phyloP scores from a whole-genome alignment of 2,113 vertebrate species.

The Rhinoderma darwinii region DNA sequence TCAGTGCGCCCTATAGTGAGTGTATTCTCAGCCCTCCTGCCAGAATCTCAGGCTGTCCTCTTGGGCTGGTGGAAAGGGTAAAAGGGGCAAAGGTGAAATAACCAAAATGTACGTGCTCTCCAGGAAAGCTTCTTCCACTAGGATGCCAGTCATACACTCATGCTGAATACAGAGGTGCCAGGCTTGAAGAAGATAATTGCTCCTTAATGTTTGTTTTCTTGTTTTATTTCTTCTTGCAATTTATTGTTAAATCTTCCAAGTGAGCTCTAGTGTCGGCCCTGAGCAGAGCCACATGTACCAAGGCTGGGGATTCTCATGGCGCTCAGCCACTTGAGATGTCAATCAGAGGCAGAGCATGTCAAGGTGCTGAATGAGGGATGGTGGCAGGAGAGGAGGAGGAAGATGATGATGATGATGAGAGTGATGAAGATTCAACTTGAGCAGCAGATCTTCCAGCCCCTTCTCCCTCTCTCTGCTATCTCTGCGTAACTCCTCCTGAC shows the following conservation, averaged over 20 bases:
- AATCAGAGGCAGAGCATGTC: slow-evolving; percentile 99
- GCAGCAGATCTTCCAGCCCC: slow-evolving; percentile 95
- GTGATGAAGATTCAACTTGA: slow-evolving; percentile 71
- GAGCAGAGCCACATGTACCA: slow-evolving; percentile 99
- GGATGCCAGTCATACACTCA: slow-evolving; percentile 77
- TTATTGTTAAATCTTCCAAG: slow-evolving; percentile 86
- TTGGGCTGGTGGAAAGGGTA: slow-evolving; percentile 18
- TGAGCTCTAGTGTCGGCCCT: slow-evolving; percentile 97
- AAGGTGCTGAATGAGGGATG: slow-evolving; percentile 99
- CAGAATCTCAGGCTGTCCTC: slow-evolving; percentile 34
- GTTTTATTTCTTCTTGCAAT: slow-evolving; percentile 68
- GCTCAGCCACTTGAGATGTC: slow-evolving; percentile 99
- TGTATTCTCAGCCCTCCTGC: slow-evolving; percentile 89
- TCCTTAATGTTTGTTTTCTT: slow-evolving; percentile 67
- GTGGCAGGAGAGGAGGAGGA: slow-evolving; percentile 73
- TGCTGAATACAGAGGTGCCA: slow-evolving; percentile 67
- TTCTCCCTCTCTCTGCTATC: slow-evolving; percentile 73
- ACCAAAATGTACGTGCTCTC: slow-evolving; percentile 66
- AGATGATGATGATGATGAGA: slow-evolving; percentile 83
- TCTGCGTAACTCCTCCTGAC: slow-evolving; percentile 58
- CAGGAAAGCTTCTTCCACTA: slow-evolving; percentile 91
- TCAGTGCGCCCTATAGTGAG: slow-evolving; percentile 97
- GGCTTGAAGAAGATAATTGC: slow-evolving; percentile 71
- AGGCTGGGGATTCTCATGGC: slow-evolving; percentile 99
- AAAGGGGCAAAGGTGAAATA: slow-evolving; percentile 33